Conservation (phyloP, 2,113 vertebrate genomes). For the Neogale vison region DNA sequence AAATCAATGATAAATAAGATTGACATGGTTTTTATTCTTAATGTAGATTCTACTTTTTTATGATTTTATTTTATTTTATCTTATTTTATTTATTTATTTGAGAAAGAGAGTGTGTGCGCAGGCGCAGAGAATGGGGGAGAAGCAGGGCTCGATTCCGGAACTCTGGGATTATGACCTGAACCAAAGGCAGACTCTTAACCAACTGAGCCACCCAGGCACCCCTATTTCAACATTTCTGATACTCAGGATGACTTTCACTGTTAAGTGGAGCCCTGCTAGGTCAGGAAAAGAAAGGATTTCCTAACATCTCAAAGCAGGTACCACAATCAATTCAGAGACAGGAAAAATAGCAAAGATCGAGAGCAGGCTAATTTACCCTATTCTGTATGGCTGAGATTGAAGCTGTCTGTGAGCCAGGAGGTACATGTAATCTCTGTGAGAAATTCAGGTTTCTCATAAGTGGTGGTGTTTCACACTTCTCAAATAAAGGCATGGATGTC, state of each 20-base stretch:
- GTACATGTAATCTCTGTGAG: not conserved
- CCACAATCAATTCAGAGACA: not conserved
- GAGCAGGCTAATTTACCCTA: not conserved
- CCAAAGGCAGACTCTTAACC: too few relatives aligned
- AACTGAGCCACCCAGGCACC: too few relatives aligned
- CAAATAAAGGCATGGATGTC: not conserved
- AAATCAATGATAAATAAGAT: not conserved
- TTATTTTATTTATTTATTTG: too few relatives aligned
- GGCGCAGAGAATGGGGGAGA: too few relatives aligned
- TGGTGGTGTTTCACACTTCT: not conserved
- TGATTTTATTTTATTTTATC: too few relatives aligned
- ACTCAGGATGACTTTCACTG: not conserved
- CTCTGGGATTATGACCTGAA: too few relatives aligned
- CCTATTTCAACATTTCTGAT: not conserved
- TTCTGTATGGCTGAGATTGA: not conserved
- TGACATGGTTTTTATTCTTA: not conserved
- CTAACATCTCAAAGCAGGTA: not conserved
- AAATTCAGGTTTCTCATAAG: not conserved
- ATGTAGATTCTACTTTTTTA: not conserved
- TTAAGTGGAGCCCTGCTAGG: not conserved
- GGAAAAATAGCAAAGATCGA: not conserved
- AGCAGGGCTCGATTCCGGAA: too few relatives aligned
- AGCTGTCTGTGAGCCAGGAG: not conserved
- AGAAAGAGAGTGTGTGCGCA: too few relatives aligned
- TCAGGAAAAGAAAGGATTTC: not conserved